Percentiles rank a stretch among this genome's conserved stretches.
Conservation (phyloP, 1,140 invertebrate genomes). For the Saccostrea glomerata region DNA sequence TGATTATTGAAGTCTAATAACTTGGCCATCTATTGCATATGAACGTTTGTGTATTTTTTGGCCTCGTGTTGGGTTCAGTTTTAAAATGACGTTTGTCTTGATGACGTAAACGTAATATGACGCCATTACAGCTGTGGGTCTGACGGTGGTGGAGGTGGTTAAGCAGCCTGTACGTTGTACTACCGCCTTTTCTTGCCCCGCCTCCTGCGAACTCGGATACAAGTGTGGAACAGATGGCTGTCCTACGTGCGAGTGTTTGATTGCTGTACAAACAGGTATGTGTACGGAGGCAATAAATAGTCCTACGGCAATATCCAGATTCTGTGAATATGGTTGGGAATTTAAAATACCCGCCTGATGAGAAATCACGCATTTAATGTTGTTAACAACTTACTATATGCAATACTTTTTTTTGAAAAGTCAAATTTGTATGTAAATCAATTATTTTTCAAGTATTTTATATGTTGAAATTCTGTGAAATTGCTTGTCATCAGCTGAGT, state of each 20-base stretch:
- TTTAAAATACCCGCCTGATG: too few species aligned
- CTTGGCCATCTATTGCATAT: too few species aligned
- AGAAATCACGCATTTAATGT: too few species aligned
- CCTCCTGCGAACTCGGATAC: slow-evolving; percentile 60
- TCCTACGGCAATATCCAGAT: too few species aligned
- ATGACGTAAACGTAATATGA: background rate
- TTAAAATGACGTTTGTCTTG: background rate
- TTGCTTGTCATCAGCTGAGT: too few species aligned
- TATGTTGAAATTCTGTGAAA: too few species aligned
- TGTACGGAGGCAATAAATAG: background rate
- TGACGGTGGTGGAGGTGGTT: slow-evolving; percentile 55
- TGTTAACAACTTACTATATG: too few species aligned
- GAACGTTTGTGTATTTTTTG: background rate
- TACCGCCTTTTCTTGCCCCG: slow-evolving; percentile 57
- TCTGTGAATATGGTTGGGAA: too few species aligned
- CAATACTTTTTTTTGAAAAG: too few species aligned
- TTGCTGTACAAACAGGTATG: slow-evolving; percentile 53
- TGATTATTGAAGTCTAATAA: too few species aligned
- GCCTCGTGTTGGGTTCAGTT: background rate
- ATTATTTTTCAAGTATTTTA: too few species aligned
- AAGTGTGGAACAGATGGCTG: slow-evolving; percentile 64
- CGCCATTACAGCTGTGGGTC: slow-evolving; percentile 56
- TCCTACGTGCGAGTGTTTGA: slow-evolving; percentile 61
- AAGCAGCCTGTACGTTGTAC: slow-evolving; percentile 55
- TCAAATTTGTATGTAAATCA: too few species aligned